Evolutionary conservation across 2,797 vertebrate species (phyloP).

Genomic region (Enteromius mattozi): DNA sequence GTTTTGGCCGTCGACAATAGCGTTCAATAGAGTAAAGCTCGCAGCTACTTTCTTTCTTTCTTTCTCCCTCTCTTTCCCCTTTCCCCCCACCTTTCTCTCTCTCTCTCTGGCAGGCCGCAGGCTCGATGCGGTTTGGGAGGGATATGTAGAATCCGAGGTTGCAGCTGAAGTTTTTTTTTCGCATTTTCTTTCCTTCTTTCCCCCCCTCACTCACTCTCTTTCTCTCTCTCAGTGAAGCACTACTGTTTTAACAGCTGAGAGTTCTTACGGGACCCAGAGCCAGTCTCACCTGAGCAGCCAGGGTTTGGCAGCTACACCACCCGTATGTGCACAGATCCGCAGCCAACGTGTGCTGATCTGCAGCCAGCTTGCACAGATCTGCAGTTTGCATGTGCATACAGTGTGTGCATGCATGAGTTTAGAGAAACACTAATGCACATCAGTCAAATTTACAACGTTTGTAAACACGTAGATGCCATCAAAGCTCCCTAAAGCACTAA

Average conservation of each 20-base stretch:
- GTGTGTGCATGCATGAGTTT: not conserved
- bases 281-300: slow-evolving; percentile 79
- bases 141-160: slow-evolving; percentile 79
- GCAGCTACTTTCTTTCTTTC: slow-evolving; percentile 65
- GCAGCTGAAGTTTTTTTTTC: slow-evolving; percentile 71
- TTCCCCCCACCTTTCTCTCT: slow-evolving; percentile 62
- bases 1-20: slow-evolving; percentile 77
- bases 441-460: not conserved
- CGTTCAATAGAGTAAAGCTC: slow-evolving; percentile 66
- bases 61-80: slow-evolving; percentile 56
- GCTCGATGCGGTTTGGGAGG: slow-evolving; percentile 84
- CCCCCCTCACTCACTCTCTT: slow-evolving; percentile 63
- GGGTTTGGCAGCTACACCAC: slow-evolving; percentile 59
- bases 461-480: not conserved
- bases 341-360: slow-evolving; percentile 50
- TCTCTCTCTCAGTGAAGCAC: slow-evolving; percentile 75
- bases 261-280: slow-evolving; percentile 81
- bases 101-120: slow-evolving; percentile 75
- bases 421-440: slow-evolving; percentile 2
- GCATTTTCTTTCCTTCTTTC: slow-evolving; percentile 75
- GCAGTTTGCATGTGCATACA: slow-evolving; percentile 53
- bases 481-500: not conserved
- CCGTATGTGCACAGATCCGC: slow-evolving; percentile 32
- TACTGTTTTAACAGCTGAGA: slow-evolving; percentile 86
- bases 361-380: slow-evolving; percentile 44